Percentiles rank a stretch among this genome's conserved stretches.
Evolutionary conservation across 2,113 vertebrate species (phyloP).

Genomic region (Apaloderma vittatum): DNA sequence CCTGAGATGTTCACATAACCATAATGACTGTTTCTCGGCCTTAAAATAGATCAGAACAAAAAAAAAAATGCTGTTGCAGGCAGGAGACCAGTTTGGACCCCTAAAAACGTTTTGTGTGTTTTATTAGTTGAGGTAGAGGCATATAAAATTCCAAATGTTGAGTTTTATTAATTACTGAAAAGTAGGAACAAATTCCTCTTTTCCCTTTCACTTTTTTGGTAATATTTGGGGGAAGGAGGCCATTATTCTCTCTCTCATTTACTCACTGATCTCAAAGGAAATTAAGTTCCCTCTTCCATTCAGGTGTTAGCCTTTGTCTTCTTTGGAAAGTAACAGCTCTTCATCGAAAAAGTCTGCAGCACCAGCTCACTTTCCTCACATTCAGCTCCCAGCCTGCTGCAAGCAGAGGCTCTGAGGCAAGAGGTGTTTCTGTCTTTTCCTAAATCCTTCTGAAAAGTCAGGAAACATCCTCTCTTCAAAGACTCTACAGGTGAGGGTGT

Average conservation of each 20-base stretch:
- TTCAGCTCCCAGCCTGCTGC: not conserved
- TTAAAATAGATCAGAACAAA: not conserved
- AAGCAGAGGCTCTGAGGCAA: not conserved
- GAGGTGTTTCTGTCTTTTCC: not conserved
- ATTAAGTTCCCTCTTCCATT: not conserved
- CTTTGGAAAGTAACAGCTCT: not conserved
- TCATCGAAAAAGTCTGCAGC: not conserved
- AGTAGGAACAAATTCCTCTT: not conserved
- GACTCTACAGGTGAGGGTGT: not conserved
- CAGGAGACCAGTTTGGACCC: not conserved
- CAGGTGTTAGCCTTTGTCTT: not conserved
- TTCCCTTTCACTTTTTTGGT: not conserved
- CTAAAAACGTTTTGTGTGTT: not conserved
- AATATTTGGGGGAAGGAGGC: not conserved
- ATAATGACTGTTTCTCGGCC: not conserved
- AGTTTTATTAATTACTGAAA: not conserved
- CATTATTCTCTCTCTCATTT: not conserved
- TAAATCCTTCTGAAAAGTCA: not conserved
- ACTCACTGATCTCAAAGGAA: not conserved
- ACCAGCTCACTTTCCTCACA: not conserved
- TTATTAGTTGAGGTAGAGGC: not conserved
- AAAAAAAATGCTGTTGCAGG: not conserved
- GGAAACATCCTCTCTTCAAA: not conserved
- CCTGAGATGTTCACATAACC: not conserved
- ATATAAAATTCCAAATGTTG: not conserved